Conservation (phyloP, 2,888 invertebrate species). For the Athripsodes cinereus region DNA sequence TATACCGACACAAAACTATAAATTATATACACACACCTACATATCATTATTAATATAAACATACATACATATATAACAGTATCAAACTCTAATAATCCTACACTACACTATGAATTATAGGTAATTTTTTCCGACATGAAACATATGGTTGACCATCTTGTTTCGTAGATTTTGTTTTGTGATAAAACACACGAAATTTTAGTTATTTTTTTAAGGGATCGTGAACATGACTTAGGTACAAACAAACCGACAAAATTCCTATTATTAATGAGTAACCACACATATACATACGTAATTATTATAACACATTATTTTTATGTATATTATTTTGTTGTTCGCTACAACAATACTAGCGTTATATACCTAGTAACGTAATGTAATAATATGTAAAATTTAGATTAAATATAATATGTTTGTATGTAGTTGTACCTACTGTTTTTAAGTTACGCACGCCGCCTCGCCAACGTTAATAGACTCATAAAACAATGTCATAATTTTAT, state of each 20-base stretch:
- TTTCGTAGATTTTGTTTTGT: neutral
- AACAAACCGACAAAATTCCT: no score
- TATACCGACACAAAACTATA: neutral
- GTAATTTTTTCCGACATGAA: conserved; percentile 14
- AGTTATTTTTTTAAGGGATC: neutral
- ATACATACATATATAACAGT: neutral
- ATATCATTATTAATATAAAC: neutral
- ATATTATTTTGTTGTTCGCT: no score
- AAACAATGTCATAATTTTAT: conserved; percentile 1
- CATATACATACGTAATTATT: no score
- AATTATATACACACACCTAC: neutral
- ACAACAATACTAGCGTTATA: no score
- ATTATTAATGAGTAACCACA: no score
- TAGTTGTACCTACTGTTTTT: neutral
- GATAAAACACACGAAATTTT: conserved; percentile 6
- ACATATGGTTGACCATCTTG: conserved; percentile 13
- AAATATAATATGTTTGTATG: neutral
- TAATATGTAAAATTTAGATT: no score
- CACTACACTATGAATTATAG: conserved; percentile 2
- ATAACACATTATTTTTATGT: no score
- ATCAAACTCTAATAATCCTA: neutral
- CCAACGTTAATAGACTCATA: neutral
- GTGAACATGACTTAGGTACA: neutral
- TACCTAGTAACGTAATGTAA: no score
- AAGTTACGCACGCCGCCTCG: neutral